Evolutionary conservation across 2,888 invertebrate species (phyloP), one percentile per base, ranked within the genome.

Genomic region (Blomia tropicalis): DNA sequence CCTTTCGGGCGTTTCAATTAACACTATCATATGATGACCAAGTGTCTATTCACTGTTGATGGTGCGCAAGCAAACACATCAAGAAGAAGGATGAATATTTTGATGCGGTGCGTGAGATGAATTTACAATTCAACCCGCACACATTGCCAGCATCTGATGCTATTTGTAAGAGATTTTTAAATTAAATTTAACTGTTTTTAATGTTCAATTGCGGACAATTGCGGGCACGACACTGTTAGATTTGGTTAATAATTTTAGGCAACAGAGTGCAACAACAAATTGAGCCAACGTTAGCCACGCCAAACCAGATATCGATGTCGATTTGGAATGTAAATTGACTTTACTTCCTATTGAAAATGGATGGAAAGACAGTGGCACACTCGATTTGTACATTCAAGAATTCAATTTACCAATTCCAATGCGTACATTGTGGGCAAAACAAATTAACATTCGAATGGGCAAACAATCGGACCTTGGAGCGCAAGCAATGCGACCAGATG

Each of bases 401-500:
- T 47, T 47, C 51, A 47, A 47, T 47, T 47, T 7, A 14, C 22
- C 7, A 47, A 47, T 47, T 47, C 51, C 7, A 47, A 11, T 47
- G 11, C 51, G 51, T 11, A 7, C 7, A 47, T 47, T 47, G 51
- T 41, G 41, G 14, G 41, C 41, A 41, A 47, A 19, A 47, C 51
- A 47, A 47, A 47, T 47, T 47, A 47, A 47, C 51, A 47, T 47
- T 47, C 51, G 51, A 47, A 47, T 47, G 51, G 51, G 11, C 51
- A 47, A 27, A 47, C 51, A 47, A 47, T 47, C 27, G 51, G n/a
- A 19, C 22, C 23, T n/a, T 25, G 41, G 14, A 41, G 41, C 41
- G n/a, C 14, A 14, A 41, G 41, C 41, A 41, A 47, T 47, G 7
- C 7, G 22, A 47, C 51, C 51, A 22, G 7, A 22, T 27, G 51